Evolutionary conservation across 2,113 vertebrate genomes (phyloP), one percentile per base, ranked within the genome.

Genomic region (Ornithorhynchus anatinus): DNA sequence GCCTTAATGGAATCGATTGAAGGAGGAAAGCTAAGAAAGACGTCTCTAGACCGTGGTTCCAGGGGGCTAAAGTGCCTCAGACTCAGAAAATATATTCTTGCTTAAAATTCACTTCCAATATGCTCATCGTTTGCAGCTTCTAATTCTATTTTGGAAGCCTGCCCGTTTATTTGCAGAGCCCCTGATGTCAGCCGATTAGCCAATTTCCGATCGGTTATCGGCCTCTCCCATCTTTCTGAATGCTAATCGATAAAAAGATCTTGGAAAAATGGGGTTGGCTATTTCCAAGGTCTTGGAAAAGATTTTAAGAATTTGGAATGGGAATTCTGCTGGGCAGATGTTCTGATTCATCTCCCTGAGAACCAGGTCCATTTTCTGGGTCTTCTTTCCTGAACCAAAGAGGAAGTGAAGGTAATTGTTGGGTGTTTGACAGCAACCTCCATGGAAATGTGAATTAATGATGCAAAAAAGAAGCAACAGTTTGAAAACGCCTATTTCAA

Each of bases 1-100:
- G 43, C 74, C 86, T 87, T 90, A 91, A 88, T 91, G 89, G 88
- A 87, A 92, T 92, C 16, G 89, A 90, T 89, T 84, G 81, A 78
- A 58, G 32, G 84, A 91, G 79, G 67, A 78, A 81, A 87, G 89
- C 79, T 82, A 91, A 79, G 77, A 58, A 86, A 69, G n/a, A 82
- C 60, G 72, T 83, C 76, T 87, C 72, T 64, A 22, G 53, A 65
- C 75, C 77, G 53, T 69, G 64, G 59, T 32, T 70, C 68, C 67
- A 53, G 54, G 56, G 66, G 75, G 45, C 79, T 88, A 74, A 84
- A 87, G 79, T 85, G 80, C 70, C 58, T 88, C 78, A 50, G 54
- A 76, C 71, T 76, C 72, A 76, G 72, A 84, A 85, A 87, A 87
- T 82, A 54, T 76, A 74, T 59, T 86, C 68, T 84, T 75, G 76